Conservation (phyloP, 2,888 invertebrate species). For the Amblyjoppa fuscipennis region DNA sequence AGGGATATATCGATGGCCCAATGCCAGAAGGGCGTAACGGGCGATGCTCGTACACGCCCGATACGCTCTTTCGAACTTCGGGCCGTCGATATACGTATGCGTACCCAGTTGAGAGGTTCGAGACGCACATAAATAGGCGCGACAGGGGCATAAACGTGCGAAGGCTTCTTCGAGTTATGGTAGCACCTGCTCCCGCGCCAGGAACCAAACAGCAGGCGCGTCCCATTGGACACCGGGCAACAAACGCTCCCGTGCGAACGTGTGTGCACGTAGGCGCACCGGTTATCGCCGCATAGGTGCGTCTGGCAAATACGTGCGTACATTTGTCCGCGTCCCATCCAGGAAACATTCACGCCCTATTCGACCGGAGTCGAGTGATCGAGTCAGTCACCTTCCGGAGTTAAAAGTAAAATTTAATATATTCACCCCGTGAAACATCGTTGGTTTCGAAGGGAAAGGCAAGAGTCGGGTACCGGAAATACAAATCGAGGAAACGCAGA, state of each 20-base stretch:
- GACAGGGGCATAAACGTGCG: conserved; percentile 53
- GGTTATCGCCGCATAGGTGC: conserved; percentile 50
- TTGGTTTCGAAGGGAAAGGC: no score
- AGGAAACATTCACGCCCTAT: not conserved
- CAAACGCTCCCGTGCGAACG: conserved; percentile 62
- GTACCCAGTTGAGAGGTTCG: conserved; percentile 29
- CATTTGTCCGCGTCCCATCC: conserved; percentile 2
- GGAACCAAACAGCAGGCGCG: conserved; percentile 74
- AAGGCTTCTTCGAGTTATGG: conserved; percentile 72
- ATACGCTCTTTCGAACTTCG: not conserved
- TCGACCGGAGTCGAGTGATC: not conserved
- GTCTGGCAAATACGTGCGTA: conserved; percentile 11
- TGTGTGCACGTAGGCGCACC: conserved; percentile 40
- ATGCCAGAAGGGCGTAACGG: not conserved
- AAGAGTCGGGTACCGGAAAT: no score
- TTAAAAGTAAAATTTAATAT: no score
- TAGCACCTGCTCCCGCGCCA: conserved; percentile 79
- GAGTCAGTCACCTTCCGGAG: not conserved
- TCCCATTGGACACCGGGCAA: conserved; percentile 76
- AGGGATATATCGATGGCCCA: not conserved
- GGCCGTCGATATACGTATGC: not conserved
- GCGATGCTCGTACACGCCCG: not conserved
- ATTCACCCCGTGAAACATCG: no score
- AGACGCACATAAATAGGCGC: conserved; percentile 54
- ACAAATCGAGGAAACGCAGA: no score